Base-by-base conservation (phyloP, 2,113 vertebrate genomes). In the Thymallus thymallus region DNA sequence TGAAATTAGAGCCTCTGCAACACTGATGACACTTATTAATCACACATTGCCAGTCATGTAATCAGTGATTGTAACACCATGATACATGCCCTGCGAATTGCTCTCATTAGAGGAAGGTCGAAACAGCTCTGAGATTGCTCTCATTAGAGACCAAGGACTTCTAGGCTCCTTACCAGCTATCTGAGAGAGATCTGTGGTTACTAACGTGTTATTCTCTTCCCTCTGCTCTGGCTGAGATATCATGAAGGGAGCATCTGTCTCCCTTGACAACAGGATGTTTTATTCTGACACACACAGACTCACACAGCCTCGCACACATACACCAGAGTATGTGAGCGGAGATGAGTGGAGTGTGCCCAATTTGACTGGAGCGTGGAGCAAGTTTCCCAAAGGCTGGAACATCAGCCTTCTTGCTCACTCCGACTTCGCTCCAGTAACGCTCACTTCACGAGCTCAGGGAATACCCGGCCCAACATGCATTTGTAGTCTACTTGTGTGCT, bases 241-340 rank as follows among this genome's bases (percentile, higher is more conserved):
- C 74, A 81, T 71, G 29, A 80, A 79, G 62, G 71, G 58, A 73
- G 2, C 73, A 76, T 69, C 58, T 73, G 35, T 76, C 63, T 78
- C 14, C 0, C 18, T 0, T 23, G 65, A 29, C 74, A 71, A 48
- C 69, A 61, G 72, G 76, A 79, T 35, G n/a, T 64, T 30, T 29
- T 14, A 35, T 56, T 71, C 58, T 77, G 56, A 77, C 80, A 75
- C 66, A n/a, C n/a, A 60, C 20, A 60, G 5, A 16, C 51, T 60
- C n/a, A 65, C 13, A 48, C 46, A 14, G 35, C 35, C 35, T 9
- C 35, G 7, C 46, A 51, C 13, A 45, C 41, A 51, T 14, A 51
- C 48, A 18, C 48, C 35, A 41, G 35, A 41, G 35, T 41, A 41
- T 35, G 35, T 35, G 35, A 35, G 35, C 35, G 35, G 35, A 35